phyloP scores from a whole-genome alignment of 2,888 invertebrate genomes.

The Diarsia mendica region DNA sequence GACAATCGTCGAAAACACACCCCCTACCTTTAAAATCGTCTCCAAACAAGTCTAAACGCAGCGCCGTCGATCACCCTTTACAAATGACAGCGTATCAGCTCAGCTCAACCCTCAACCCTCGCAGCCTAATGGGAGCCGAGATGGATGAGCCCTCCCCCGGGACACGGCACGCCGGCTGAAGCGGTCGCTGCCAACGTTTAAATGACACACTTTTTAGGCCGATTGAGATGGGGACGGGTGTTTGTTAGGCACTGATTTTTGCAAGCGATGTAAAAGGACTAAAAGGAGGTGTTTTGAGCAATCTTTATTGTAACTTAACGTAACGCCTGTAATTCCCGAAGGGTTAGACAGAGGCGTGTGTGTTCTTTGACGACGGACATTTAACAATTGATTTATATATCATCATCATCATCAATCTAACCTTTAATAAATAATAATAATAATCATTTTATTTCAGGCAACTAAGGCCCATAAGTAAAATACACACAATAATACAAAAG shows the following conservation, averaged over 20 bases:
- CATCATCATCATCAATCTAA: too few relatives aligned
- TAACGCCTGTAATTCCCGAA: too few relatives aligned
- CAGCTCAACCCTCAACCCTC: conserved; percentile 52
- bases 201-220: conserved; percentile 48
- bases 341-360: too few relatives aligned
- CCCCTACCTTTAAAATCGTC: neutral
- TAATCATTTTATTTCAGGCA: too few relatives aligned
- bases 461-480: too few relatives aligned
- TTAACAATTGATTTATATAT: too few relatives aligned
- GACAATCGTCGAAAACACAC: neutral
- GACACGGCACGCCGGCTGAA: conserved; percentile 42
- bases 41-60: conserved; percentile 18
- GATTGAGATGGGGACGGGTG: conserved; percentile 2
- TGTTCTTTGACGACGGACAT: too few relatives aligned
- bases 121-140: conserved; percentile 60
- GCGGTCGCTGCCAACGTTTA: conserved; percentile 49
- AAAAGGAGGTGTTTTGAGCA: neutral
- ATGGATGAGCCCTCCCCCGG: conserved; percentile 57
- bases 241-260: conserved; percentile 1
- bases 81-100: conserved; percentile 55
- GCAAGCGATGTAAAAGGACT: neutral
- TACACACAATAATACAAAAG: too few relatives aligned
- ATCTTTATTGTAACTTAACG: neutral
- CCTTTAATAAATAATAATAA: too few relatives aligned
- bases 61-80: conserved; percentile 47